phyloP scores from a whole-genome alignment of 1,140 invertebrate species.

The Anastrepha ludens region DNA sequence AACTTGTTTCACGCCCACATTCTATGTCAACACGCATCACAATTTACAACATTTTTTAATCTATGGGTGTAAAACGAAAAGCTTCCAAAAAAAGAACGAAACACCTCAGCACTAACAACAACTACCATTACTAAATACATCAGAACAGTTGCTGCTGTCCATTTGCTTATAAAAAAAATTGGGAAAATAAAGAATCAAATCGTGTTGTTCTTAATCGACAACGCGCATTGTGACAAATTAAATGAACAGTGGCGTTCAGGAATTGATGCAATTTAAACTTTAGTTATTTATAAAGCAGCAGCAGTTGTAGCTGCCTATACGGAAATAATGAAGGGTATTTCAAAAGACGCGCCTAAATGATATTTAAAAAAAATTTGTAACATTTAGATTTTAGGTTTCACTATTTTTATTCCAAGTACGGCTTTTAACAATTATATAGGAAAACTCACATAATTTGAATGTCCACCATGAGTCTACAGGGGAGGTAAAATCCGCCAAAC shows the following conservation, averaged over 20 bases:
- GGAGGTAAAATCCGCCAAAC: too few species aligned
- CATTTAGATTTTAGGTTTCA: too few species aligned
- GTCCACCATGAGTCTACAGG: too few species aligned
- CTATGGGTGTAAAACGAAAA: not conserved
- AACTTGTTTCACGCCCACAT: conserved; percentile 40
- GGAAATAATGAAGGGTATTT: too few species aligned
- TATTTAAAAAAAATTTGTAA: too few species aligned
- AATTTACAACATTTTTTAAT: conserved; percentile 35
- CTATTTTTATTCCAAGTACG: too few species aligned
- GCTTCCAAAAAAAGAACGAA: not conserved
- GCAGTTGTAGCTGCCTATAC: too few species aligned
- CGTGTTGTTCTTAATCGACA: conserved; percentile 39
- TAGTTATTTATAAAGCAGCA: not conserved
- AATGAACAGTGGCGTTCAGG: conserved; percentile 11
- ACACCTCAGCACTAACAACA: not conserved
- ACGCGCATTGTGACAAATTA: not conserved
- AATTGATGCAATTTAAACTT: not conserved
- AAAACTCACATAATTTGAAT: too few species aligned
- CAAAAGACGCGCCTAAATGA: too few species aligned
- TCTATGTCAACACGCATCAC: not conserved
- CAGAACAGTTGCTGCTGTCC: conserved; percentile 36
- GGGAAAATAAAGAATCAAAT: not conserved
- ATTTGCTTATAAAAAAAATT: conserved; percentile 27
- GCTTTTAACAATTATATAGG: too few species aligned
- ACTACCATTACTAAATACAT: not conserved